Evolutionary conservation across 30 jellyfish, hydroid and myxozoan genomes (phyloP), one percentile per base, ranked within the genome.

Genomic region (Clytia hemisphaerica): DNA sequence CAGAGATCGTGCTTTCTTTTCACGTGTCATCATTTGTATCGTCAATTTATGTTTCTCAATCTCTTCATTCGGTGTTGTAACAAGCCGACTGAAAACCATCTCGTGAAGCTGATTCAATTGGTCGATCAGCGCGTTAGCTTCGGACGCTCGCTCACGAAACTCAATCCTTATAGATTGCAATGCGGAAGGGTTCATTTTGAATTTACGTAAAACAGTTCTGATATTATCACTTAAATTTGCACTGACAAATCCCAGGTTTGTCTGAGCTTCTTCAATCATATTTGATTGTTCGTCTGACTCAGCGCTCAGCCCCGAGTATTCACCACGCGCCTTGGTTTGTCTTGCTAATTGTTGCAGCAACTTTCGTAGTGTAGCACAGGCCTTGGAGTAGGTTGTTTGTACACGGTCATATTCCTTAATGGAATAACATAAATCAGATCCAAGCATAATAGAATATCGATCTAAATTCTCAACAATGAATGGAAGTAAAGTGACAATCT

Each of bases 401-500:
- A 79, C 25, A 4, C 24, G 22, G 46, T 75, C 92, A 61, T 88
- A 88, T 44, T 74, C 88, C 15, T 65, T 37, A 6, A 88, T 36
- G 7, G 63, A 66, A 37, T 59, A 2, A 36, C 58, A 79, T 37
- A 88, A 24, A 28, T 71, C 92, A 1, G 76, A 38, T 1, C 97
- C 97, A 19, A 88, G 83, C 26, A 80, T 37, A 2, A 73, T 54
- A 4, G 94, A 80, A 50, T 73, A 80, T 22, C 93, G 87, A 6
- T 74, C 84, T 9, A 88, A 35, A 66, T 79, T 88, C 36, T 88
- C 97, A 24, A 75, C 46, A 27, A 88, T 61, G 46, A 27, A 88
- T 24, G 97, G 97, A 21, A 88, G 71, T 7, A 88, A 80, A 6
- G 97, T 88, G 10, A 88, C 90, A 24, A 88, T 58, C 53, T 88